Evolutionary conservation across 1,140 invertebrate genomes (phyloP).

Genomic region (Zelostemma sp.): DNA sequence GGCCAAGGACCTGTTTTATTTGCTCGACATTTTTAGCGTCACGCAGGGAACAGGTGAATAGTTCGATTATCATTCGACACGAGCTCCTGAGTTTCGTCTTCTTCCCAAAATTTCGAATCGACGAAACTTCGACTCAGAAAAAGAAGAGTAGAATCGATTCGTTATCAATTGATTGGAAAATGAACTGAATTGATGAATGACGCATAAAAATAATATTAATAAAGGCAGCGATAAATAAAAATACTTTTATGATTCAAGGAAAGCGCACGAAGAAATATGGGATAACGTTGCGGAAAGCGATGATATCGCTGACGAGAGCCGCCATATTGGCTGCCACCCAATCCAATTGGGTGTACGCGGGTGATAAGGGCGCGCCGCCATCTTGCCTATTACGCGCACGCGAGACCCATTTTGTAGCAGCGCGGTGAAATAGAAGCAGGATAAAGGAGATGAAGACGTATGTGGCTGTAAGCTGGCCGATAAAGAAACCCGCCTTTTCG

Average conservation of each 20-base stretch:
- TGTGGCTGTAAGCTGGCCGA: constrained; percentile 46
- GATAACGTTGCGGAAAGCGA: constrained; percentile 43
- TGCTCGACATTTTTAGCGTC: neutral
- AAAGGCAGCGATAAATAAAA: neutral
- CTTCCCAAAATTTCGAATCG: too few species aligned
- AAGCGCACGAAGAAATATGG: constrained; percentile 2
- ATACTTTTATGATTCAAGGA: neutral
- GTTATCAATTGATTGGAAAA: neutral
- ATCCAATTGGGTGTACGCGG: constrained; percentile 59
- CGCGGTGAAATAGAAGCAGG: constrained; percentile 40
- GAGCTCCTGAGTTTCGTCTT: too few species aligned
- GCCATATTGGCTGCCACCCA: constrained; percentile 65
- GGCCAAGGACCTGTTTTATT: neutral
- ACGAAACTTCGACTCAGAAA: too few species aligned
- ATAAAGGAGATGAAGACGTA: constrained; percentile 60
- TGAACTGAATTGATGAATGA: neutral
- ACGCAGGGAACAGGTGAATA: neutral
- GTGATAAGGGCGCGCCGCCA: constrained; percentile 59
- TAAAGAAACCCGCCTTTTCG: constrained; percentile 50
- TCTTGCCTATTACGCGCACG: constrained; percentile 60
- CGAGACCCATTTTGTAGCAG: constrained; percentile 51
- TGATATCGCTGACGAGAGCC: constrained; percentile 66
- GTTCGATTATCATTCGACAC: too few species aligned
- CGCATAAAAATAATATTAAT: neutral
- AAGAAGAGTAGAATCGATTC: too few species aligned